Percentiles rank a stretch among this genome's conserved stretches.
phyloP scores from a whole-genome alignment of 1,140 invertebrate species.

The Leptinotarsa lineolata region DNA sequence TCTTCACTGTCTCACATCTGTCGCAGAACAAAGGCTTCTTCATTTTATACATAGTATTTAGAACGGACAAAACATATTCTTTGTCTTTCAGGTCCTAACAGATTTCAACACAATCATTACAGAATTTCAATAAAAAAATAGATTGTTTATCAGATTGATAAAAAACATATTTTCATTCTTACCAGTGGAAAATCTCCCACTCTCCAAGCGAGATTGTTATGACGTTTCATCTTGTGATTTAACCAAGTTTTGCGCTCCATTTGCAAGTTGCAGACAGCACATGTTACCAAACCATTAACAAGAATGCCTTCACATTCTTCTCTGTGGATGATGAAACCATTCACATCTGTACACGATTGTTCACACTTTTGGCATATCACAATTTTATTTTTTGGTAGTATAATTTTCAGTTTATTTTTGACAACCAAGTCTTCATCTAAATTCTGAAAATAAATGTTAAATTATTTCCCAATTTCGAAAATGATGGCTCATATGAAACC shows the following conservation, averaged over 20 bases:
- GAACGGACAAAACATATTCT: conserved; percentile 41
- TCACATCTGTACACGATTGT: background rate
- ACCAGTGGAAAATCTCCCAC: conserved; percentile 47
- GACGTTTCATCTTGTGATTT: conserved; percentile 42
- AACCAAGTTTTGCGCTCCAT: conserved; percentile 40
- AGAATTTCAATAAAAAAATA: no score
- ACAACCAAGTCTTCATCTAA: conserved; percentile 25
- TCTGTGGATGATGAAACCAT: conserved; percentile 29
- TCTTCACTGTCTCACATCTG: conserved; percentile 60
- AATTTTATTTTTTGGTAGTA: conserved; percentile 11
- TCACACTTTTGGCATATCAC: conserved; percentile 32
- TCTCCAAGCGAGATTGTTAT: conserved; percentile 51
- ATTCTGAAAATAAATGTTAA: conserved; percentile 28
- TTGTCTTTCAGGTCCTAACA: conserved; percentile 47
- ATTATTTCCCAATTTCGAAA: background rate
- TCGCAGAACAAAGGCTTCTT: conserved; percentile 62
- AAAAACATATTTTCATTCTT: conserved; percentile 24
- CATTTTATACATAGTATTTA: conserved; percentile 42
- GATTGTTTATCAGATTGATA: no score
- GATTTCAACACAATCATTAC: no score
- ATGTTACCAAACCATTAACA: conserved; percentile 33
- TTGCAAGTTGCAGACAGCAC: conserved; percentile 46
- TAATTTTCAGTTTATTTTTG: conserved; percentile 28
- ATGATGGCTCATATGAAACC: no score
- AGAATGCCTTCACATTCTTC: conserved; percentile 30